Conservation (phyloP, 2,888 invertebrate species). For the Phalangium opilio region DNA sequence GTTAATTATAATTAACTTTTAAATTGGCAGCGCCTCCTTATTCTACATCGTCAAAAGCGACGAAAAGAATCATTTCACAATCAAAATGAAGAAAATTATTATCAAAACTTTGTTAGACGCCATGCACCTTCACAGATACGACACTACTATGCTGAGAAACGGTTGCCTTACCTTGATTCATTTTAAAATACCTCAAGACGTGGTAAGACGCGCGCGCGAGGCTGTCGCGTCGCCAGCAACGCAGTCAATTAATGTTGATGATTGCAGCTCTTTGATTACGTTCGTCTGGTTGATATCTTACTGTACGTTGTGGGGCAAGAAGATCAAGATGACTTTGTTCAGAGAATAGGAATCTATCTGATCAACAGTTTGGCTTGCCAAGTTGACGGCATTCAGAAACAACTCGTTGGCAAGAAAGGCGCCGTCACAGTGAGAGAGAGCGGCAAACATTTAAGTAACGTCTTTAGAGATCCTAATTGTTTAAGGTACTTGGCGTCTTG, state of each 20-base stretch:
- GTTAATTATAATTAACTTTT: background rate
- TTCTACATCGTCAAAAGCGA: conserved; percentile 87
- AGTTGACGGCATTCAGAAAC: conserved; percentile 83
- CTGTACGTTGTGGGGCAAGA: conserved; percentile 53
- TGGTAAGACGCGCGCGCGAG: conserved; percentile 49
- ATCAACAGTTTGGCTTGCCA: conserved; percentile 92
- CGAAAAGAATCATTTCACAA: conserved; percentile 54
- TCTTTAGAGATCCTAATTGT: too few species aligned
- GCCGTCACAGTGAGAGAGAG: conserved; percentile 34
- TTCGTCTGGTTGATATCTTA: conserved; percentile 64
- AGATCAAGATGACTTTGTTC: conserved; percentile 78
- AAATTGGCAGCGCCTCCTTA: conserved; percentile 59
- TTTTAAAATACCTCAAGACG: conserved; percentile 85
- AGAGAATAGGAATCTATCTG: conserved; percentile 83
- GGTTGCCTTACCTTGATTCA: conserved; percentile 88
- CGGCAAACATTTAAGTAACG: too few species aligned
- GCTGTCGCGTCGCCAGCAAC: too few species aligned
- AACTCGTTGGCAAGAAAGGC: conserved; percentile 73
- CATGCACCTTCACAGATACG: conserved; percentile 68
- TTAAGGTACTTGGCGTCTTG: conserved; percentile 29
- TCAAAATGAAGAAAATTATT: conserved; percentile 54
- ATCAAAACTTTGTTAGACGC: conserved; percentile 69
- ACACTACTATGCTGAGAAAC: conserved; percentile 89
- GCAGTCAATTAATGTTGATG: background rate
- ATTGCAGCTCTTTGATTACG: conserved; percentile 70